Conservation (phyloP, 2,888 invertebrate species). For the Himalopsyche anomala region DNA sequence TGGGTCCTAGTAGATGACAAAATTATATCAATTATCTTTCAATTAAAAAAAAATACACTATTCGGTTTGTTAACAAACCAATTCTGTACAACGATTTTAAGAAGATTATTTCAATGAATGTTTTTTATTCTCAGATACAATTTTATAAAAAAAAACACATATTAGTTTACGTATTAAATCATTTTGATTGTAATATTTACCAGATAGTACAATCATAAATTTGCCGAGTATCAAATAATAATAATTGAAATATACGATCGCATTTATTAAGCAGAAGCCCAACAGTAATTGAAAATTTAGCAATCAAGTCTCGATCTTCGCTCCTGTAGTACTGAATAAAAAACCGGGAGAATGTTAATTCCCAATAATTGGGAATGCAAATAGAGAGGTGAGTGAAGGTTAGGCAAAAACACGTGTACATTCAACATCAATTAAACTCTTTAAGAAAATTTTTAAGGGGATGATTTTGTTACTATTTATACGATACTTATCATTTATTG, state of each 20-base stretch:
- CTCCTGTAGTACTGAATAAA: background rate
- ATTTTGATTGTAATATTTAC: background rate
- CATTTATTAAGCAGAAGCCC: background rate
- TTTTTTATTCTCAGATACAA: too few relatives aligned
- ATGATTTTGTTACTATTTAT: too few relatives aligned
- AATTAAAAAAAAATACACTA: too few relatives aligned
- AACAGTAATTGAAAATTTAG: conserved; percentile 22
- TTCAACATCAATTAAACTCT: background rate
- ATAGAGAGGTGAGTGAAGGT: conserved; percentile 2
- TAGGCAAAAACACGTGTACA: background rate
- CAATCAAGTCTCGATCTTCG: conserved; percentile 14
- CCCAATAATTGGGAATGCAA: background rate
- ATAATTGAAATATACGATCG: conserved; percentile 11
- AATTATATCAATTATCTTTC: too few relatives aligned
- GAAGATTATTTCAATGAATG: too few relatives aligned
- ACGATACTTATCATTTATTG: too few relatives aligned
- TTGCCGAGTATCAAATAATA: background rate
- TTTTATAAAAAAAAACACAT: too few relatives aligned
- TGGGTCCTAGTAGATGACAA: too few relatives aligned
- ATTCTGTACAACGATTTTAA: too few relatives aligned
- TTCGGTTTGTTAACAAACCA: too few relatives aligned
- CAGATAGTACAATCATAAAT: background rate
- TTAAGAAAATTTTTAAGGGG: background rate
- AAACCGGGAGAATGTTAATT: background rate
- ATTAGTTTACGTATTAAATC: too few relatives aligned